Conservation (phyloP, 2,113 vertebrate species). For the Cynopterus brachyotis region DNA sequence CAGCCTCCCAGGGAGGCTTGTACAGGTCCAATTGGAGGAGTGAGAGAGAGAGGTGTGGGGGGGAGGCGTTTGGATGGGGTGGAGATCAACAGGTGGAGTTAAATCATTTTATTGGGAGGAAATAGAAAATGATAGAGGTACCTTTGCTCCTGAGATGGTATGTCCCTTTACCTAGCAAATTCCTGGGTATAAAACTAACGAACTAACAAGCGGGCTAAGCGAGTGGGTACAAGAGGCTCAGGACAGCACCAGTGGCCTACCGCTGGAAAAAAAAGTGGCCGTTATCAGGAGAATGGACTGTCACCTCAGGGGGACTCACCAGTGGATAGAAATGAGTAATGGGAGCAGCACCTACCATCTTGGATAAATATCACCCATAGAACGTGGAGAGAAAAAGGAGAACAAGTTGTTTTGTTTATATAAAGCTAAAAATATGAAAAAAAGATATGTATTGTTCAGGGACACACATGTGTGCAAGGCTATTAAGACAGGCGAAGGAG, state of each 20-base stretch:
- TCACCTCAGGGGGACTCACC: fast-evolving
- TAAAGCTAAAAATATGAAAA: not conserved
- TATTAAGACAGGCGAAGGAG: not conserved
- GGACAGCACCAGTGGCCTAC: fast-evolving
- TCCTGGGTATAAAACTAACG: not conserved
- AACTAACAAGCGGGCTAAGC: not conserved
- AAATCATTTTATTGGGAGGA: not conserved
- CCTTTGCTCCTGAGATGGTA: not conserved
- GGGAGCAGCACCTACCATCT: not conserved
- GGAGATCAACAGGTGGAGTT: too few relatives aligned
- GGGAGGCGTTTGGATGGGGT: not conserved
- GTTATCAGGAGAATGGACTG: fast-evolving
- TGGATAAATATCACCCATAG: not conserved
- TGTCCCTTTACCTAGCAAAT: not conserved
- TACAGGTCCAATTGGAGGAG: fast-evolving
- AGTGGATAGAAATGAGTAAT: too few relatives aligned
- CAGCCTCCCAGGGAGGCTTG: not conserved
- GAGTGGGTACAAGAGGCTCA: not conserved
- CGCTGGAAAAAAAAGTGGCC: fast-evolving
- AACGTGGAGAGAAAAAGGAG: not conserved
- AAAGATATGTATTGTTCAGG: not conserved
- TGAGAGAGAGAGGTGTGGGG: not conserved
- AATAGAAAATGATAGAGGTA: not conserved
- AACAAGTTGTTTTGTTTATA: not conserved
- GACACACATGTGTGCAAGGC: too few relatives aligned